Base-by-base conservation (phyloP, 2,113 vertebrate species). In the Cervus canadensis region DNA sequence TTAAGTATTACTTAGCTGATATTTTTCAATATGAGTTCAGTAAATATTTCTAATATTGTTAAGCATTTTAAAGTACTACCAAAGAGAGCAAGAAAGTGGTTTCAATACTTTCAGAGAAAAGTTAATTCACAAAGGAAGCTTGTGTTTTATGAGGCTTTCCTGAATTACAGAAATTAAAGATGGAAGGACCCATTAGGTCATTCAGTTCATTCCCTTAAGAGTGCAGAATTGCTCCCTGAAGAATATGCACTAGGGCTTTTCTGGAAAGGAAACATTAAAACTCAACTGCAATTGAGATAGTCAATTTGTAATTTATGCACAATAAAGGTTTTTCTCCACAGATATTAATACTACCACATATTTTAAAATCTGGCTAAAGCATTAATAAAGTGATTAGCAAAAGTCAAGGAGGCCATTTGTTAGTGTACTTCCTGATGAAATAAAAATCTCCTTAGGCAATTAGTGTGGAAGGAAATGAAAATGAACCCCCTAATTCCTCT, bases 91-190 rank as follows among this genome's bases (percentile, higher is more conserved):
- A 96, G 89, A 98, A 97, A 97, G 87, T 91, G 56, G 93, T 91
- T 97, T 95, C 88, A 95, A 17, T 95, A 98, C 92, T 98, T 97
- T 96, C 56, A 96, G 96, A 97, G 89, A 96, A 97, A 98, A 97
- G 91, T 95, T 95, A 97, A 98, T 97, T 98, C 96, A 95, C 89
- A 96, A 94, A 98, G 98, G 97, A 98, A 98, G 97, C 88, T 93
- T 96, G 50, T 97, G 67, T 98, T 98, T 98, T 98, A 98, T 97
- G 98, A 98, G 96, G 89, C 91, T 98, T 98, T 98, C 98, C 98
- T 98, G 97, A 98, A 98, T 98, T 97, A 98, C 64, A 97, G 96
- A 98, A 98, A 98, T 97, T 97, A 98, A 97, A 97, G 97, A 92
- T 95, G 96, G 98, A 97, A 95, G 81, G 92, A 91, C 89, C 97